phyloP scores from a whole-genome alignment of 2,888 invertebrate genomes.

The Cabera pusaria region DNA sequence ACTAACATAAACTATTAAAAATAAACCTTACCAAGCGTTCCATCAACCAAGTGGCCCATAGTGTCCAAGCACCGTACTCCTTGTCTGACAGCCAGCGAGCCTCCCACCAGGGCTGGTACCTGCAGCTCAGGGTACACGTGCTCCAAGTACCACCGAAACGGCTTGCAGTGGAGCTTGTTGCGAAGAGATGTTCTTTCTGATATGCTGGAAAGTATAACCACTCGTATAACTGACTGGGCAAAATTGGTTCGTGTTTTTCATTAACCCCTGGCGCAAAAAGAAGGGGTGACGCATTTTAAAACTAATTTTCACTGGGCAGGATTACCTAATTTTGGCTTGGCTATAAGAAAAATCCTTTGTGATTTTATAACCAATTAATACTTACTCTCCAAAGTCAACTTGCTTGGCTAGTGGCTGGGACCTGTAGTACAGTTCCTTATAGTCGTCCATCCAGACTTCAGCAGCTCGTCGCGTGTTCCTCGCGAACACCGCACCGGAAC shows the following conservation, averaged over 20 bases:
- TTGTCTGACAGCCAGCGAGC: constrained; percentile 89
- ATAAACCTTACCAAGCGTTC: constrained; percentile 86
- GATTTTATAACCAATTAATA: constrained; percentile 86
- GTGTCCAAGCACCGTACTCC: constrained; percentile 95
- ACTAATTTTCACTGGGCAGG: too few relatives aligned
- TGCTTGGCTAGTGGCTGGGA: constrained; percentile 95
- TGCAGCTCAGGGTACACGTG: constrained; percentile 96
- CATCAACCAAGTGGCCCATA: constrained; percentile 94
- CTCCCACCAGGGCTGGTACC: constrained; percentile 85
- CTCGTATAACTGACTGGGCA: too few relatives aligned
- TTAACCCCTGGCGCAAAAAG: too few relatives aligned
- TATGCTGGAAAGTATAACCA: constrained; percentile 87
- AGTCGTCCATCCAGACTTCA: constrained; percentile 99
- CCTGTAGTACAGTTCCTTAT: constrained; percentile 97
- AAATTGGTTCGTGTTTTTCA: too few relatives aligned
- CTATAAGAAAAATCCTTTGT: constrained; percentile 90
- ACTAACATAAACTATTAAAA: too few relatives aligned
- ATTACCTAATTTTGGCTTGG: too few relatives aligned
- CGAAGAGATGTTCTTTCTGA: constrained; percentile 92
- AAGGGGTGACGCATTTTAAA: too few relatives aligned
- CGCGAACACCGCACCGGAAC: constrained; percentile 98
- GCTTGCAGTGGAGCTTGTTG: constrained; percentile 93
- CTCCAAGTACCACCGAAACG: constrained; percentile 97
- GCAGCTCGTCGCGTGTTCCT: constrained; percentile 98
- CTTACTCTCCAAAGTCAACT: constrained; percentile 95